Percentiles rank a stretch among this genome's conserved stretches.
phyloP scores from a whole-genome alignment of 2,888 invertebrate species.

The Cataglyphis altisquamis region DNA sequence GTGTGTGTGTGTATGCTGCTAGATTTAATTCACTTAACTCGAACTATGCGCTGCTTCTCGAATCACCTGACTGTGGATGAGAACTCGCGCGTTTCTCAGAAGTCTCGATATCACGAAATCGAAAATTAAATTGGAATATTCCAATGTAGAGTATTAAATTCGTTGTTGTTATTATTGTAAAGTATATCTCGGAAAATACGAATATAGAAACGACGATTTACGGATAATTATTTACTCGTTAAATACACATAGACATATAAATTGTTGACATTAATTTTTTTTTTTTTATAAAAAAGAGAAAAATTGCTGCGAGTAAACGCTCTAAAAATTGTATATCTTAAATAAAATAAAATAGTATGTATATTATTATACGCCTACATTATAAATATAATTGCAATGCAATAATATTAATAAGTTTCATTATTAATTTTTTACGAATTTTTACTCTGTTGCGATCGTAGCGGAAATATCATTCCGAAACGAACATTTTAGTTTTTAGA shows the following conservation, averaged over 20 bases:
- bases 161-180: slow-evolving; percentile 8
- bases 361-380: not conserved
- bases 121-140: slow-evolving; percentile 35
- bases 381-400: not conserved
- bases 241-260: not conserved
- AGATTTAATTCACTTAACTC: slow-evolving; percentile 75
- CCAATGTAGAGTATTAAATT: not conserved
- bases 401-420: not conserved
- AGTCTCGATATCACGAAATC: slow-evolving; percentile 12
- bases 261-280: not conserved
- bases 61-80: slow-evolving; percentile 50
- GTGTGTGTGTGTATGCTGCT: not conserved
- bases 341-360: not conserved
- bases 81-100: slow-evolving; percentile 62
- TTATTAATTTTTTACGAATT: not conserved
- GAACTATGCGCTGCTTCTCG: slow-evolving; percentile 53
- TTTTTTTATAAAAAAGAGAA: not conserved
- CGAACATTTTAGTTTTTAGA: not conserved
- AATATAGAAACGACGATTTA: not conserved
- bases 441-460: not conserved
- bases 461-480: not conserved
- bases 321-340: not conserved
- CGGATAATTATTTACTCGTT: not conserved
- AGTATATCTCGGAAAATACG: not conserved
- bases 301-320: not conserved